Percentiles rank a stretch among this genome's conserved stretches.
Evolutionary conservation across 2,888 invertebrate species (phyloP).

Genomic region (Tortrix viridana): DNA sequence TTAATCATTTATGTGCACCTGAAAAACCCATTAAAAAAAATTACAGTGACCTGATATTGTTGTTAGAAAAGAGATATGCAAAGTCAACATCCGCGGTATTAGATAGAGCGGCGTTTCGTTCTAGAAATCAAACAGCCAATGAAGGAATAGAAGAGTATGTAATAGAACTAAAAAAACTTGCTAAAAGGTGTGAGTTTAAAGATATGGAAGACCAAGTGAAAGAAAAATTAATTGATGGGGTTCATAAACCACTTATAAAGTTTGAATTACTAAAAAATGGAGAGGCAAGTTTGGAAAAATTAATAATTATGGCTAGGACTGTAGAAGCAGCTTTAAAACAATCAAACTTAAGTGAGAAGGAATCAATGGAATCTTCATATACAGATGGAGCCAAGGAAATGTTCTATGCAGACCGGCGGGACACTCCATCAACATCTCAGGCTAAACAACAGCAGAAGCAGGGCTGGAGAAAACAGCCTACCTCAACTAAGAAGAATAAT

Average conservation of each 20-base stretch:
- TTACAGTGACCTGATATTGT: not conserved
- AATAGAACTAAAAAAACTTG: constrained; percentile 28
- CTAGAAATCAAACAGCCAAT: constrained; percentile 20
- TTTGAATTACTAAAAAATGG: constrained; percentile 32
- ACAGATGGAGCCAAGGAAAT: not conserved
- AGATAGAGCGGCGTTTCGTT: constrained; percentile 30
- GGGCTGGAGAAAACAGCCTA: not conserved
- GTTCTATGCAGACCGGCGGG: too few relatives aligned
- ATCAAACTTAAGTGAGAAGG: not conserved
- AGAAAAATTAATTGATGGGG: constrained; percentile 40
- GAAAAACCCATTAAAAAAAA: constrained; percentile 1
- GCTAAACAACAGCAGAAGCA: not conserved
- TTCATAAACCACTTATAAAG: constrained; percentile 17
- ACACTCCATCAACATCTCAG: too few relatives aligned
- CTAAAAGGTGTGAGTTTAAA: constrained; percentile 34
- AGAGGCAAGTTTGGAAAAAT: not conserved
- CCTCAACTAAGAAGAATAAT: not conserved
- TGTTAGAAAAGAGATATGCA: constrained; percentile 11
- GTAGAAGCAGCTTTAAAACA: not conserved
- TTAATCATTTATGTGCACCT: constrained; percentile 16
- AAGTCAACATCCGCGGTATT: not conserved
- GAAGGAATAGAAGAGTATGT: constrained; percentile 38
- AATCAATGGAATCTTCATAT: not conserved
- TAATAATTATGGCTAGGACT: not conserved
- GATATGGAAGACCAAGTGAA: constrained; percentile 40